Base-by-base conservation (phyloP, 2,797 vertebrate species). In the Leuciscus waleckii region DNA sequence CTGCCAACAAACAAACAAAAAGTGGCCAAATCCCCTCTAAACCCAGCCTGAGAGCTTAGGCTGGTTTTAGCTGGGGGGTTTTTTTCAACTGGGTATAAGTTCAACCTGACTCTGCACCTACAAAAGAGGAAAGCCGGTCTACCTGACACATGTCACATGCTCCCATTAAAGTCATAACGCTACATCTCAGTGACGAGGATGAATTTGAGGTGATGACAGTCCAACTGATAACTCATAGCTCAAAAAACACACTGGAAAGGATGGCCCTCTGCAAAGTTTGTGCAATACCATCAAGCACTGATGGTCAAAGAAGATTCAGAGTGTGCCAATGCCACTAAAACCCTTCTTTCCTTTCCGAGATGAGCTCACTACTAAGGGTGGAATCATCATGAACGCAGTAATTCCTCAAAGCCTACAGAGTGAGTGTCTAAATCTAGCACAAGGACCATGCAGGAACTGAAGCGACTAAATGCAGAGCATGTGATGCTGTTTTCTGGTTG, bases 201-300 rank as follows among this genome's bases (percentile, higher is more conserved):
- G 46, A 39, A 2, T 88, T 89, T 49, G 85, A 89, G 77, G 84
- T 87, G 7, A 49, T 88, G 81, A 9, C 83, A 8, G 69, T 90
- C 9, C 70, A 41, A 32, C 14, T 68, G 13, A 84, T 89, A 14
- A 87, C 80, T 54, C n/a, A 23, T 81, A 84, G 51, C 67, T 88
- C 43, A 61, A 46, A 23, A 67, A n/a, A 11, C 79, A 87, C 77
- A 82, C 63, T 21, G 41, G 35, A 35, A 35, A 5, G 35, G 35
- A 35, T 35, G 35, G 35, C 0, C 35, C 35, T 35, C 32, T 35
- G 3, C 35, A 5, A 35, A 35, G 5, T 35, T 5, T 35, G 35
- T 35, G 35, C 35, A 35, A 35, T 35, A 35, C 35, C 35, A 35
- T 35, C 35, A 35, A 35, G 35, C 35, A 35, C 35, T 35, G 35